These are phyloP conservation scores for Bellardia pandia DNA, from an alignment of 2,888 invertebrate genomes.

Conservation along the genomic window DNA sequence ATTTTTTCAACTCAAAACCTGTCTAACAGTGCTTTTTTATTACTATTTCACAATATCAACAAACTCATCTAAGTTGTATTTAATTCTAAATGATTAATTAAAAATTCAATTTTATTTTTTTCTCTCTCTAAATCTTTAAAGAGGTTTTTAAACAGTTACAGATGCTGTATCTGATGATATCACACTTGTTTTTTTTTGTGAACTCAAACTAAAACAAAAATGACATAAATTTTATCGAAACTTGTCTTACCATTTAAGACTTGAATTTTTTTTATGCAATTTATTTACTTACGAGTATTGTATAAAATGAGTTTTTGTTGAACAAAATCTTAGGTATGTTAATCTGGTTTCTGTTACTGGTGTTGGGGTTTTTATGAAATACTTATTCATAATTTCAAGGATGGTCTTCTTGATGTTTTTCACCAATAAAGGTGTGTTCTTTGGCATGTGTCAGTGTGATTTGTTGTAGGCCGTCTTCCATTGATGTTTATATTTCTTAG, in stretches of 20 bases:
- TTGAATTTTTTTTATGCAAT: background rate
- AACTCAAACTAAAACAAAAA: slow-evolving; percentile 9
- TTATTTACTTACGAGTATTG: slow-evolving; percentile 2
- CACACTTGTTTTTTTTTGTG: slow-evolving; percentile 56
- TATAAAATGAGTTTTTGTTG: slow-evolving; percentile 38
- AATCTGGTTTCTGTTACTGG: slow-evolving; percentile 55
- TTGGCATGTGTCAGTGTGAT: background rate
- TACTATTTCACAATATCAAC: background rate
- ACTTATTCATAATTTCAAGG: slow-evolving; percentile 57
- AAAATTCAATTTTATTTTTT: slow-evolving; percentile 32
- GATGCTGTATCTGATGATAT: slow-evolving; percentile 60
- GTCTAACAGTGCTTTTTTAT: background rate
- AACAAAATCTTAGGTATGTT: slow-evolving; percentile 51
- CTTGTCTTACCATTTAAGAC: slow-evolving; percentile 62
- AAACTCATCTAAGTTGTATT: slow-evolving; percentile 29
- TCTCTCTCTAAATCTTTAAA: slow-evolving; percentile 3
- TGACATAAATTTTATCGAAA: slow-evolving; percentile 66
- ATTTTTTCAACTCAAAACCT: background rate
- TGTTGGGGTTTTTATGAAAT: slow-evolving; percentile 32
- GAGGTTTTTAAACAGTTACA: background rate
- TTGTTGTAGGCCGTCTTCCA: slow-evolving; percentile 19
- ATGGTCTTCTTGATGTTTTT: slow-evolving; percentile 52
- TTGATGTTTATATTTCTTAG: slow-evolving; percentile 40
- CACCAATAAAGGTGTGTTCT: slow-evolving; percentile 52
- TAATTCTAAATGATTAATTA: slow-evolving; percentile 52